A percentile compares a stretch with the other conserved stretches of the same genome.
phyloP scores from a whole-genome alignment of 2,888 invertebrate species.

The Eupelmus urozonus region DNA sequence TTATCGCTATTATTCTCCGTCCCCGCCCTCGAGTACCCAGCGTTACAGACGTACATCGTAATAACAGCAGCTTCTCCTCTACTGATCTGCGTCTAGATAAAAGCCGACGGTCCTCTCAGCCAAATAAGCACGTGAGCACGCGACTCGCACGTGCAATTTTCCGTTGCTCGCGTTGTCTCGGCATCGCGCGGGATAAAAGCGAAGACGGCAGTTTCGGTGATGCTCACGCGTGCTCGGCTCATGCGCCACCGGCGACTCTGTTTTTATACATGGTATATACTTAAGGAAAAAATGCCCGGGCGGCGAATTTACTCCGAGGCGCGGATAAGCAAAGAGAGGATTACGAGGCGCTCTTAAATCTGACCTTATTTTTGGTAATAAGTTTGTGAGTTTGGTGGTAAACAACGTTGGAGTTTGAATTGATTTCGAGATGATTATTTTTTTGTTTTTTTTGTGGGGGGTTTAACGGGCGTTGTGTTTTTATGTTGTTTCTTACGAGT shows the following conservation, averaged over 20 bases:
- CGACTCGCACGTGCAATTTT: slow-evolving; percentile 39
- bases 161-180: neutral
- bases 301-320: slow-evolving; percentile 62
- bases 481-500: too few species aligned
- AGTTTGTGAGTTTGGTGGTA: neutral
- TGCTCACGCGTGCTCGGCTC: neutral
- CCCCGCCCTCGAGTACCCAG: neutral
- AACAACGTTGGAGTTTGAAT: neutral
- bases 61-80: slow-evolving; percentile 13
- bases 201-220: neutral
- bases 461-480: too few species aligned
- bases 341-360: slow-evolving; percentile 16
- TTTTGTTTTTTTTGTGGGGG: too few species aligned
- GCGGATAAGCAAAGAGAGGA: neutral
- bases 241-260: slow-evolving; percentile 38
- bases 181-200: neutral
- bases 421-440: too few species aligned
- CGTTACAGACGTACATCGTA: slow-evolving; percentile 20
- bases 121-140: slow-evolving; percentile 39
- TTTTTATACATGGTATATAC: slow-evolving; percentile 17
- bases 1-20: slow-evolving; percentile 28
- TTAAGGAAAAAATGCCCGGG: slow-evolving; percentile 34
- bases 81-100: slow-evolving; percentile 36
- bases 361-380: slow-evolving; percentile 36
- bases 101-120: neutral